Percentiles rank a stretch among this genome's conserved stretches.
phyloP scores from a whole-genome alignment of 2,797 vertebrate genomes.

The Bradypus variegatus region DNA sequence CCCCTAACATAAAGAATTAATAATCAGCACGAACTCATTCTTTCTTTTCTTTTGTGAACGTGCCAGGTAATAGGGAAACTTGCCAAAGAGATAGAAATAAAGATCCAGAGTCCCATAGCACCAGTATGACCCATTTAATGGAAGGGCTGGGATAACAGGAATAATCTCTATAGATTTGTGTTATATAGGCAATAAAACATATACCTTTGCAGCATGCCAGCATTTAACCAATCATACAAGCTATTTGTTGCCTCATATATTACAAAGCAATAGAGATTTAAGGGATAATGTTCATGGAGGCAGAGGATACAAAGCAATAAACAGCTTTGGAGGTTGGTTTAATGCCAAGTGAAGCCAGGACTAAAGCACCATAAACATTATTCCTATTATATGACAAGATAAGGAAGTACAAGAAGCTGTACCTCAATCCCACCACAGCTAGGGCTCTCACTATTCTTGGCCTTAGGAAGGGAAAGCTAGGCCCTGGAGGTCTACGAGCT shows the following conservation, averaged over 20 bases:
- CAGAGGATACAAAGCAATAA: slow-evolving; percentile 74
- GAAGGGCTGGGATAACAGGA: slow-evolving; percentile 50
- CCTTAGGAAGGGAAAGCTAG: slow-evolving; percentile 29
- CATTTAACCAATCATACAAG: slow-evolving; percentile 68
- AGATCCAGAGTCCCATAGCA: slow-evolving; percentile 44
- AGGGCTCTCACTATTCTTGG: slow-evolving; percentile 27
- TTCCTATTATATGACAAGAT: slow-evolving; percentile 76
- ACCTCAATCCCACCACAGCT: slow-evolving; percentile 32
- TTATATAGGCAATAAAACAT: slow-evolving; percentile 67
- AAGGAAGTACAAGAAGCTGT: slow-evolving; percentile 72
- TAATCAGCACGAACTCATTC: slow-evolving; percentile 41
- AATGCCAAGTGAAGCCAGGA: slow-evolving; percentile 75
- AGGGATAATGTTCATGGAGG: slow-evolving; percentile 72
- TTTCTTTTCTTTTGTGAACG: slow-evolving; percentile 56
- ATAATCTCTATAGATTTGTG: slow-evolving; percentile 64
- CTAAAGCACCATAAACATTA: slow-evolving; percentile 76
- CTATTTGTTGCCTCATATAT: slow-evolving; percentile 74
- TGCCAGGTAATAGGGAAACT: slow-evolving; percentile 48
- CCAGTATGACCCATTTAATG: slow-evolving; percentile 19
- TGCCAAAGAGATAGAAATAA: slow-evolving; percentile 52
- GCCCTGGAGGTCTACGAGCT: slow-evolving; percentile 17
- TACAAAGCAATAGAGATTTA: slow-evolving; percentile 76
- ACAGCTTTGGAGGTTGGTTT: slow-evolving; percentile 73
- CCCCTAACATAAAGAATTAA: slow-evolving; percentile 50
- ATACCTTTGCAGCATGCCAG: slow-evolving; percentile 66